Percentiles rank a stretch among this genome's conserved stretches.
Conservation (phyloP, 2,113 vertebrate genomes). For the pig (Sus scrofa) region T2T-Sscrofa CM000825.6:51044001-51044500, state of each 20-base stretch:
- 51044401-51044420: background rate
- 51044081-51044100: too few relatives aligned
- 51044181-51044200: accelerated
- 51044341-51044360: background rate
- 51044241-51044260: too few relatives aligned
- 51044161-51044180: too few relatives aligned
- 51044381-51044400: background rate
- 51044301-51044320: background rate
- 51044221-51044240: too few relatives aligned
- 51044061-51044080: background rate
- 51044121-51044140: too few relatives aligned
- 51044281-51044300: background rate
- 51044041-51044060: background rate
- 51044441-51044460: background rate
- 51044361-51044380: background rate
- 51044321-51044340: background rate
- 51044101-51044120: background rate
- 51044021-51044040: too few relatives aligned
- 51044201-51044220: too few relatives aligned
- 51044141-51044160: too few relatives aligned
- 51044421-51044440: background rate
- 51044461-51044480: background rate
- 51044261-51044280: too few relatives aligned
- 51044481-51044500: background rate
- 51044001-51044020: background rate